Evolutionary conservation across 2,797 vertebrate genomes (phyloP).

Genomic region (Chloroceryle inda): DNA sequence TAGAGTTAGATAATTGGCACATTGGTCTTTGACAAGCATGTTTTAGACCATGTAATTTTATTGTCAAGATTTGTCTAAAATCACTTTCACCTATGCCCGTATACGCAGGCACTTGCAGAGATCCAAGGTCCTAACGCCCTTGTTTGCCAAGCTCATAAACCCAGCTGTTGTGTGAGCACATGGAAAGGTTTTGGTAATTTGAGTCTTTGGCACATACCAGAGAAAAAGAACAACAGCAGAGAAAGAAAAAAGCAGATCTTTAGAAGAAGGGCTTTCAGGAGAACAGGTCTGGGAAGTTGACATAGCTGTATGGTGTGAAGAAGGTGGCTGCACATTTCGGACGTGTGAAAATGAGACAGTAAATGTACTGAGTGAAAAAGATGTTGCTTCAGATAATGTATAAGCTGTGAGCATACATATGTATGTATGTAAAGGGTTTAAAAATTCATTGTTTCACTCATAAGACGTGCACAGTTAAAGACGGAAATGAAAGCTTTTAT

Average conservation of each 20-base stretch:
- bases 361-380: neutral
- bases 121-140: neutral
- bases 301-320: neutral
- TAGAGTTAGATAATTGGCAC: neutral
- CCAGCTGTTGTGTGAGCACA: neutral
- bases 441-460: neutral
- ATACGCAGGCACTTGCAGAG: neutral
- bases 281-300: neutral
- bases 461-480: neutral
- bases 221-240: neutral
- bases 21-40: neutral
- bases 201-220: neutral
- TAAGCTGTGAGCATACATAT: neutral
- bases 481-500: constrained; percentile 21
- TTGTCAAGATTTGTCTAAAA: neutral
- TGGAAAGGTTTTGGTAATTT: neutral
- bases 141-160: neutral
- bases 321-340: neutral
- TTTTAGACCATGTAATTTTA: neutral
- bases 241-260: neutral
- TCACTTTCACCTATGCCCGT: neutral
- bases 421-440: neutral
- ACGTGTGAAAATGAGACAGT: neutral
- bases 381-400: neutral
- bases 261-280: neutral